Conservation (phyloP, 2,797 vertebrate genomes). For the Lagocephalus sceleratus region DNA sequence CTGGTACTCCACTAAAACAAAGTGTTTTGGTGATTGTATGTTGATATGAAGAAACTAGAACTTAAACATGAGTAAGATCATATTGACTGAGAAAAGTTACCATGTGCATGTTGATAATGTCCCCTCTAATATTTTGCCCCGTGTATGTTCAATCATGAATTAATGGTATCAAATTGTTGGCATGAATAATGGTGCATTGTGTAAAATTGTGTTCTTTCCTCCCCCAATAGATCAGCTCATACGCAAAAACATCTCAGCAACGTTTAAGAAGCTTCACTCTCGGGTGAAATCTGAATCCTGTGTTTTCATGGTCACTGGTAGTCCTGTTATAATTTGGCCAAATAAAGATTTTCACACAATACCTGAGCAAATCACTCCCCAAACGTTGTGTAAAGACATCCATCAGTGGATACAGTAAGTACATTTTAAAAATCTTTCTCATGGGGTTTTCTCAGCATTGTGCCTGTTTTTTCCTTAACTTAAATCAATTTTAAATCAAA, state of each 20-base stretch:
- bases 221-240: slow-evolving; percentile 75
- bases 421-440: neutral
- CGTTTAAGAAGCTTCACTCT: slow-evolving; percentile 76
- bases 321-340: slow-evolving; percentile 88
- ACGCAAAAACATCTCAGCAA: slow-evolving; percentile 76
- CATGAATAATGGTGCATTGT: neutral
- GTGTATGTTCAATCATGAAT: too few species aligned
- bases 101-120: too few species aligned
- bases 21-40: too few species aligned
- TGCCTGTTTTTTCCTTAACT: neutral
- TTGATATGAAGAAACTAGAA: neutral
- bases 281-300: slow-evolving; percentile 84
- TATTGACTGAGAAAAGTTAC: neutral
- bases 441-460: neutral
- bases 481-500: neutral
- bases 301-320: slow-evolving; percentile 80
- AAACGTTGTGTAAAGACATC: slow-evolving; percentile 78
- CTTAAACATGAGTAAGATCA: neutral
- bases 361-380: slow-evolving; percentile 73
- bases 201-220: slow-evolving; percentile 35
- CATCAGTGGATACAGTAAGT: slow-evolving; percentile 83
- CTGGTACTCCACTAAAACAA: neutral
- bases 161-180: too few species aligned
- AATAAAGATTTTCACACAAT: slow-evolving; percentile 72
- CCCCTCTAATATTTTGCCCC: slow-evolving; percentile 1